Percentiles rank a stretch among this genome's conserved stretches.
Evolutionary conservation across 2,797 vertebrate species (phyloP).

Genomic region (Sebastes dallii): DNA sequence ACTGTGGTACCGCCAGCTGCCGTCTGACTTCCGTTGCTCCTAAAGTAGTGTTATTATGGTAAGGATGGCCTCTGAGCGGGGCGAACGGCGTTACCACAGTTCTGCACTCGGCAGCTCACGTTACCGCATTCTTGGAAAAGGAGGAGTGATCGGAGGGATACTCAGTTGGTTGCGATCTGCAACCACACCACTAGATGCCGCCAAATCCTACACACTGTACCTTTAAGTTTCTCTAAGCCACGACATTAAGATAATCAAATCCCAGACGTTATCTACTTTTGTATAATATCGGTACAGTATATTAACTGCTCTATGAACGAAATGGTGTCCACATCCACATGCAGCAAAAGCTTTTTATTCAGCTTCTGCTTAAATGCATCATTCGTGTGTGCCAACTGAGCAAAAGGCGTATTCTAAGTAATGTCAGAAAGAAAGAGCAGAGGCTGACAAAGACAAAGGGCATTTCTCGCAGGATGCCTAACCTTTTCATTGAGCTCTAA

Average conservation of each 20-base stretch:
- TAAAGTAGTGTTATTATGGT: not conserved
- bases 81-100: not conserved
- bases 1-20: too few species aligned
- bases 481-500: conserved; percentile 16
- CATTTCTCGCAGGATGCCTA: conserved; percentile 1
- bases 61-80: not conserved
- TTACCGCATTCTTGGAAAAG: not conserved
- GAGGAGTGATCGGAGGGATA: fast-evolving
- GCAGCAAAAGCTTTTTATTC: not conserved
- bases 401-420: not conserved
- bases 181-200: not conserved
- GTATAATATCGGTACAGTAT: not conserved
- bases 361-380: not conserved
- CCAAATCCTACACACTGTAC: not conserved
- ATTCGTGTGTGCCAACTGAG: not conserved
- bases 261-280: not conserved
- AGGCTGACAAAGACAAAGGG: conserved; percentile 8
- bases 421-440: conserved; percentile 1
- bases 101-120: not conserved
- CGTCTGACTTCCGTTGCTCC: not conserved
- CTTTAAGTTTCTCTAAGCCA: not conserved
- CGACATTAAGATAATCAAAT: not conserved
- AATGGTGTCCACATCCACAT: not conserved
- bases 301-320: not conserved
- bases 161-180: not conserved